These are phyloP conservation scores for Bagarius yarrelli DNA, from an alignment of 2,113 vertebrate genomes.

Conservation along the genomic window DNA sequence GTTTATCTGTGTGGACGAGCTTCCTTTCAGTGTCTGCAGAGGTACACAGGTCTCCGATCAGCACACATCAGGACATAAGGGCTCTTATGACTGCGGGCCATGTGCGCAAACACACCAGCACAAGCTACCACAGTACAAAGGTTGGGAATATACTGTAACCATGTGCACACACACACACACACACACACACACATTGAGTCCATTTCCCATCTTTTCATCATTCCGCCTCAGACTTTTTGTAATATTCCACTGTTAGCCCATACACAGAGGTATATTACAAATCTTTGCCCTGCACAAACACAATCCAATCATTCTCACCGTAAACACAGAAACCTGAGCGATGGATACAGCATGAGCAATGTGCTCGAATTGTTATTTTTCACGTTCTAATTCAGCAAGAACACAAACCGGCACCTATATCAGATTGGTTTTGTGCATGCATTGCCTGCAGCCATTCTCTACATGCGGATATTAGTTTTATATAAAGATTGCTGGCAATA, in stretches of 20 bases:
- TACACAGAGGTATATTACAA: slow-evolving; percentile 72
- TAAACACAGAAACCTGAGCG: slow-evolving; percentile 62
- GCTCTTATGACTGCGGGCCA: slow-evolving; percentile 71
- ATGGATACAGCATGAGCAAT: slow-evolving; percentile 70
- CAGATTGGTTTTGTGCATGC: slow-evolving; percentile 74
- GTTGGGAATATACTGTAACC: slow-evolving; percentile 59
- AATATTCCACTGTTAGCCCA: slow-evolving; percentile 69
- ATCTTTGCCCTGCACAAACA: slow-evolving; percentile 64
- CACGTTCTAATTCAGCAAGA: slow-evolving; percentile 77
- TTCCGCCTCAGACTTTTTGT: slow-evolving; percentile 60
- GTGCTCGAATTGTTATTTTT: slow-evolving; percentile 75
- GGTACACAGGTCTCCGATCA: slow-evolving; percentile 62
- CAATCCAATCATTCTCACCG: slow-evolving; percentile 76
- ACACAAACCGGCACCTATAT: slow-evolving; percentile 71
- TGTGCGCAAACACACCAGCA: slow-evolving; percentile 50
- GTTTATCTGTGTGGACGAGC: slow-evolving; percentile 75
- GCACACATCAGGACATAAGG: slow-evolving; percentile 65
- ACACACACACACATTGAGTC: slow-evolving; percentile 61
- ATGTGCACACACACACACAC: slow-evolving; percentile 60
- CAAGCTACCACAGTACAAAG: slow-evolving; percentile 66
- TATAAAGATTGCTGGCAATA: slow-evolving; percentile 86
- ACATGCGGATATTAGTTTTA: slow-evolving; percentile 81
- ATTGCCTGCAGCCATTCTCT: slow-evolving; percentile 78
- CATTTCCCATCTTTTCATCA: slow-evolving; percentile 59
- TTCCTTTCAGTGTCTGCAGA: slow-evolving; percentile 72